These are phyloP conservation scores for Epinephelus coioides DNA, from an alignment of 2,797 vertebrate genomes.

Conservation along the genomic window DNA sequence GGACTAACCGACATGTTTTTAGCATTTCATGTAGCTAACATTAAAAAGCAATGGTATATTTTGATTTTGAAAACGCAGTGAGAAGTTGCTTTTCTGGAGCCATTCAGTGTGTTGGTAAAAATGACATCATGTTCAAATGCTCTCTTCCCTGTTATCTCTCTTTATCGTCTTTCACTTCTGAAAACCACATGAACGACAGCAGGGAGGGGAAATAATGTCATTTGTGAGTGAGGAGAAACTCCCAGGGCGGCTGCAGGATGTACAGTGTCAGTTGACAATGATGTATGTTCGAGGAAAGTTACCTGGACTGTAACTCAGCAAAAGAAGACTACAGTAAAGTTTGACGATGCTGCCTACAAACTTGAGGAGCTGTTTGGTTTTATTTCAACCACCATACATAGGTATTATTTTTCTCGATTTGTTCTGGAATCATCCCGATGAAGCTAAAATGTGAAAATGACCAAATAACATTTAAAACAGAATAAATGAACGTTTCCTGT, in stretches of 20 bases:
- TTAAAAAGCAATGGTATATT: neutral
- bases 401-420: neutral
- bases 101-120: neutral
- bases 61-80: neutral
- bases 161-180: slow-evolving; percentile 33
- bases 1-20: too few species aligned
- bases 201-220: slow-evolving; percentile 43
- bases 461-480: neutral
- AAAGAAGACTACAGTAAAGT: slow-evolving; percentile 14
- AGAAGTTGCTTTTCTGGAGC: neutral
- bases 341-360: neutral
- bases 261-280: slow-evolving; percentile 51
- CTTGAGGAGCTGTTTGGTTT: neutral
- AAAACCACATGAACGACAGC: slow-evolving; percentile 41
- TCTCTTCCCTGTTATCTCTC: neutral
- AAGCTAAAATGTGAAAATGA: neutral
- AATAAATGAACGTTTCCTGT: neutral
- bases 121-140: neutral
- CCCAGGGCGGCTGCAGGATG: slow-evolving; percentile 40
- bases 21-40: neutral
- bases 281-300: slow-evolving; percentile 54
- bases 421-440: neutral
- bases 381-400: too few species aligned
- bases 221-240: slow-evolving; percentile 42
- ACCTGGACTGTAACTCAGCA: slow-evolving; percentile 16